phyloP scores from a whole-genome alignment of 2,888 invertebrate genomes.

The Lissonota sp. region DNA sequence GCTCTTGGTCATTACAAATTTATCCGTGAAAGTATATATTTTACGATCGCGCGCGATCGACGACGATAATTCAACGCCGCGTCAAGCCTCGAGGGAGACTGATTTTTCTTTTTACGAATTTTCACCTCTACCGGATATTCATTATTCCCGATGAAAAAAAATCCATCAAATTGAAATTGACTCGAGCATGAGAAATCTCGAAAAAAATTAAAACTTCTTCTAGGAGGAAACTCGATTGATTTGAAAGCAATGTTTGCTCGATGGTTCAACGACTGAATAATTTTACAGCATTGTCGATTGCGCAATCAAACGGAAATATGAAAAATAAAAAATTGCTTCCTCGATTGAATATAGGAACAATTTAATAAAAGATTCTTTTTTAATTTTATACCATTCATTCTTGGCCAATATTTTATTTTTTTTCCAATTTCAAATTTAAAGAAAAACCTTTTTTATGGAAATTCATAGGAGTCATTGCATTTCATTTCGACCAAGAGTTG shows the following conservation, averaged over 20 bases:
- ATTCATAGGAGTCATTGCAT: too few relatives aligned
- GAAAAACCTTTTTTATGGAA: too few relatives aligned
- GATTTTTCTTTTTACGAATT: constrained; percentile 45
- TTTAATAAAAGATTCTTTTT: too few relatives aligned
- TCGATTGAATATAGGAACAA: too few relatives aligned
- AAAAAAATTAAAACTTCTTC: too few relatives aligned
- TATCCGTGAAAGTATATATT: constrained; percentile 59
- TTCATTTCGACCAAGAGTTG: too few relatives aligned
- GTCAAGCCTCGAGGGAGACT: constrained; percentile 1
- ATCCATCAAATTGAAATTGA: constrained; percentile 2
- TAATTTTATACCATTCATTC: too few relatives aligned
- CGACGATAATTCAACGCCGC: constrained; percentile 43
- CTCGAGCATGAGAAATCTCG: too few relatives aligned
- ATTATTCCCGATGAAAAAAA: constrained; percentile 22
- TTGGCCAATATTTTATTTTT: too few relatives aligned
- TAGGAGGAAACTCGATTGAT: too few relatives aligned
- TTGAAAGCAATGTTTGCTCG: not conserved
- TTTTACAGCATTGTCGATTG: not conserved
- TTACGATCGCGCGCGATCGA: constrained; percentile 50
- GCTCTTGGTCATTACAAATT: constrained; percentile 64
- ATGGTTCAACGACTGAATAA: constrained; percentile 21
- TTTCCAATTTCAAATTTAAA: too few relatives aligned
- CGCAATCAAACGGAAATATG: not conserved
- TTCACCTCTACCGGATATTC: constrained; percentile 27
- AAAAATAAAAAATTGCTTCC: too few relatives aligned